Percentiles rank a stretch among this genome's conserved stretches.
Evolutionary conservation across 2,888 invertebrate species (phyloP).

Genomic region (Platynereis dumerilii): DNA sequence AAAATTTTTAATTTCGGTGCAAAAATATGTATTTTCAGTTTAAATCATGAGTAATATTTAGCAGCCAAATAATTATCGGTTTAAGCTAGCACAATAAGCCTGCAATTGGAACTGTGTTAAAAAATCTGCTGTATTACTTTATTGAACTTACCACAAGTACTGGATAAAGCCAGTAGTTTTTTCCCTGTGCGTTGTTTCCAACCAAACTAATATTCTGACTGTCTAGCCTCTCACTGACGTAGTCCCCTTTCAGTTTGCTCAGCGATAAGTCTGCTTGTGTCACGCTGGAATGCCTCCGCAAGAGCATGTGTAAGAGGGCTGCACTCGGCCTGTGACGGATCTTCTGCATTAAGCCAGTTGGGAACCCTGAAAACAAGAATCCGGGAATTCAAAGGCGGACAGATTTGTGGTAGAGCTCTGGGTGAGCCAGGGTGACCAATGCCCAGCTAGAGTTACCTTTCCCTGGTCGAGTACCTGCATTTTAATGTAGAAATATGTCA

Average conservation of each 20-base stretch:
- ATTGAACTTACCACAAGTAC: slow-evolving; percentile 61
- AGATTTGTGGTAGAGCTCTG: too few species aligned
- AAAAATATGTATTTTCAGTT: not conserved
- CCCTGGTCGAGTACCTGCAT: too few species aligned
- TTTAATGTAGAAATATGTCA: too few species aligned
- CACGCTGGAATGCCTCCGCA: slow-evolving; percentile 45
- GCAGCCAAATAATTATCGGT: too few species aligned
- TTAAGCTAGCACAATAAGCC: too few species aligned
- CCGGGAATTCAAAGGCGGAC: too few species aligned
- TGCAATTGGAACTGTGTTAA: not conserved
- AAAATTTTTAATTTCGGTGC: too few species aligned
- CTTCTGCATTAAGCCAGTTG: slow-evolving; percentile 46
- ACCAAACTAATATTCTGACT: slow-evolving; percentile 46
- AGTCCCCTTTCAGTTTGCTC: slow-evolving; percentile 54
- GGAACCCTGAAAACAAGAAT: slow-evolving; percentile 41
- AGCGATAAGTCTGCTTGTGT: slow-evolving; percentile 42
- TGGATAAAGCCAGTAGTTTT: slow-evolving; percentile 63
- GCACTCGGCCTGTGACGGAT: slow-evolving; percentile 56
- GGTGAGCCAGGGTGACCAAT: too few species aligned
- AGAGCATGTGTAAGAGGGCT: slow-evolving; percentile 55
- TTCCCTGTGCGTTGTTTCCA: slow-evolving; percentile 49
- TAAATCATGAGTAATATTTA: not conserved
- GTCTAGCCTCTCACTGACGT: slow-evolving; percentile 53
- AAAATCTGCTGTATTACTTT: too few species aligned
- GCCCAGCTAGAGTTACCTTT: too few species aligned